Percentiles rank a stretch among this genome's conserved stretches.
These are phyloP conservation scores for Drosophila macrospina DNA, from an alignment of 2,888 invertebrate species.

Conservation along the genomic window DNA sequence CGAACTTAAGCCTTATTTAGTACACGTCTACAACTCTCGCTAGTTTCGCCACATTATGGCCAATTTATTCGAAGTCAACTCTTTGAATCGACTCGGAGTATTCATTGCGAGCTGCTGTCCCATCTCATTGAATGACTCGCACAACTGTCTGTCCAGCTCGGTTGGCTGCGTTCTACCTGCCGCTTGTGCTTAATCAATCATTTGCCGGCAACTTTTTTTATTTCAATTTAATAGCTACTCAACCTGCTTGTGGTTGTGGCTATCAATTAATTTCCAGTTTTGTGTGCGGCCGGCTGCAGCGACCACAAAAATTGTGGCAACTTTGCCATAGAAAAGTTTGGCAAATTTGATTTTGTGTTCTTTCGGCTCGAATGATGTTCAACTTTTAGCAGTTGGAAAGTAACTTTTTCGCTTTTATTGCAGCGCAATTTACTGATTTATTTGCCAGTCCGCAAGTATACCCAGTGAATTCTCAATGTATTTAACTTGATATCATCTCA, in stretches of 20 bases:
- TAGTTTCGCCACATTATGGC: slow-evolving; percentile 1
- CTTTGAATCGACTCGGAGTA: neutral
- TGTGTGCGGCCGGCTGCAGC: slow-evolving; percentile 64
- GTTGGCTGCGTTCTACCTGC: neutral
- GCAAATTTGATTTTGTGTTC: slow-evolving; percentile 35
- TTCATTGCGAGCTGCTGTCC: slow-evolving; percentile 44
- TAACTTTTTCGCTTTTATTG: slow-evolving; percentile 46
- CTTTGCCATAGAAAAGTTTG: slow-evolving; percentile 53
- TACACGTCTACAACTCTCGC: neutral
- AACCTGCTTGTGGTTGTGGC: slow-evolving; percentile 43
- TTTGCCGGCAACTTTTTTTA: slow-evolving; percentile 32
- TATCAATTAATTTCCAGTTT: slow-evolving; percentile 74
- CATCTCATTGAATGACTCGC: slow-evolving; percentile 68
- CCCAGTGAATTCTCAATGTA: slow-evolving; percentile 2
- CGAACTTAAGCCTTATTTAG: slow-evolving; percentile 21
- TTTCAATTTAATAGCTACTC: slow-evolving; percentile 60
- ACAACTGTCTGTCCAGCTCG: slow-evolving; percentile 44
- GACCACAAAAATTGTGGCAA: slow-evolving; percentile 62
- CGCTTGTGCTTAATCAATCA: slow-evolving; percentile 30
- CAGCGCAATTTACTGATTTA: slow-evolving; percentile 9
- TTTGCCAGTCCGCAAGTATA: slow-evolving; percentile 4
- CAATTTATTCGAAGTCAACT: neutral
- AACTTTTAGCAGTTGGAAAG: slow-evolving; percentile 39
- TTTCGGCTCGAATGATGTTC: slow-evolving; percentile 30
- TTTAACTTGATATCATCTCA: neutral